phyloP scores from a whole-genome alignment of 1,140 invertebrate species.

The Caenorhabditis tropicalis region DNA sequence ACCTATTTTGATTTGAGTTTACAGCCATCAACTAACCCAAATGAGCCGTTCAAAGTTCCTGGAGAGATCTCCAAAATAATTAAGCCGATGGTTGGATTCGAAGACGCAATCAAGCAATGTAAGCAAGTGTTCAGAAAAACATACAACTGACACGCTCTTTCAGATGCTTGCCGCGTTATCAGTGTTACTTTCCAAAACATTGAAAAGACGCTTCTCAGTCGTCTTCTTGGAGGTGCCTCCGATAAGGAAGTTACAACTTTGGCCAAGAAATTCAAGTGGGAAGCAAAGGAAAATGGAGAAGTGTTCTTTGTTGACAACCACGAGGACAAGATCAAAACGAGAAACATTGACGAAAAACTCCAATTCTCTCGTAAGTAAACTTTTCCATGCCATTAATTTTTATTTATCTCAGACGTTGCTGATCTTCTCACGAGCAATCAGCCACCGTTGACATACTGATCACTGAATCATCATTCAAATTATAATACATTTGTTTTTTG shows the following conservation, averaged over 20 bases:
- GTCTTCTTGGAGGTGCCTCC: conserved; percentile 52
- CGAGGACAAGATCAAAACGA: conserved; percentile 58
- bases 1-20: too few species aligned
- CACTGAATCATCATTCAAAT: background rate
- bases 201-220: conserved; percentile 48
- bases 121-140: conserved; percentile 56
- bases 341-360: conserved; percentile 61
- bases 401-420: background rate
- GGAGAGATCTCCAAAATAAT: conserved; percentile 68
- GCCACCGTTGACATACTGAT: background rate
- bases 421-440: conserved; percentile 16
- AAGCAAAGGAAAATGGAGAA: conserved; percentile 42
- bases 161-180: conserved; percentile 57
- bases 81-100: conserved; percentile 82
- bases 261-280: conserved; percentile 53
- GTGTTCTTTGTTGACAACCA: conserved; percentile 57
- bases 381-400: background rate
- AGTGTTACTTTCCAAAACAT: conserved; percentile 58
- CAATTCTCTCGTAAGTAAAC: conserved; percentile 40
- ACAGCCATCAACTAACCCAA: conserved; percentile 60
- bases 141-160: background rate
- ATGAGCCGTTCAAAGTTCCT: conserved; percentile 71
- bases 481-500: conserved; percentile 22
- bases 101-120: conserved; percentile 92
- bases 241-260: conserved; percentile 54